These are phyloP conservation scores for Urocynchramus pylzowi DNA, from an alignment of 2,113 vertebrate genomes.

Conservation along the genomic window DNA sequence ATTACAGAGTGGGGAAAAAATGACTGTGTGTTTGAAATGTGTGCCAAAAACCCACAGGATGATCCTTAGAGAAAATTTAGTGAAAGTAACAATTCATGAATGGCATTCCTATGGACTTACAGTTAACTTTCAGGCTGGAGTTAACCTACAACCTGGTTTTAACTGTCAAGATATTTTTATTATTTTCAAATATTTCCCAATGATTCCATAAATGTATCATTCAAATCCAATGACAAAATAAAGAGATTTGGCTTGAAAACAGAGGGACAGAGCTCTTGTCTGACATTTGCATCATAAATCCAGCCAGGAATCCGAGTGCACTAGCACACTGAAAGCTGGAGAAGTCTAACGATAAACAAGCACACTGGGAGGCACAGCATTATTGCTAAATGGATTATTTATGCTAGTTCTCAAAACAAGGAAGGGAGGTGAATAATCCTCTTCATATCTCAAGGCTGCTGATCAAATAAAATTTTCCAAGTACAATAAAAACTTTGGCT, in stretches of 20 bases:
- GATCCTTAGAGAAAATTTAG: not conserved
- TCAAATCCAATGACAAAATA: constrained; percentile 59
- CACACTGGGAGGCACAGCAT: constrained; percentile 67
- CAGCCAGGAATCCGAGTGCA: constrained; percentile 62
- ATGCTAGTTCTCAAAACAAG: constrained; percentile 67
- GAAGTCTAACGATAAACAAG: constrained; percentile 69
- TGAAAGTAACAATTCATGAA: not conserved
- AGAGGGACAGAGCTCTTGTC: constrained; percentile 44
- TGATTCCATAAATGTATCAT: constrained; percentile 35
- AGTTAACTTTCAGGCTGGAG: constrained; percentile 8
- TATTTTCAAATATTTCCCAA: constrained; percentile 23
- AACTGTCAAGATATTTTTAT: constrained; percentile 32
- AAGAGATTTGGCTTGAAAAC: constrained; percentile 64
- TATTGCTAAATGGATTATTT: constrained; percentile 77
- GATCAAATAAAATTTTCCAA: constrained; percentile 76
- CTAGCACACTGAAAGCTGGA: constrained; percentile 54
- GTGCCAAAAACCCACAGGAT: not conserved
- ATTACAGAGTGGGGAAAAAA: not conserved
- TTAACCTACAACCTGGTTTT: constrained; percentile 11
- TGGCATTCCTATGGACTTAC: not conserved
- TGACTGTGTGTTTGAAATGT: not conserved
- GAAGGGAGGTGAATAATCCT: constrained; percentile 56
- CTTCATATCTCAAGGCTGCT: constrained; percentile 69
- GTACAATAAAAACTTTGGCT: constrained; percentile 62
- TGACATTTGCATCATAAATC: constrained; percentile 70